Evolutionary conservation across 1,140 invertebrate genomes (phyloP).

Genomic region (Melitaea cinxia): DNA sequence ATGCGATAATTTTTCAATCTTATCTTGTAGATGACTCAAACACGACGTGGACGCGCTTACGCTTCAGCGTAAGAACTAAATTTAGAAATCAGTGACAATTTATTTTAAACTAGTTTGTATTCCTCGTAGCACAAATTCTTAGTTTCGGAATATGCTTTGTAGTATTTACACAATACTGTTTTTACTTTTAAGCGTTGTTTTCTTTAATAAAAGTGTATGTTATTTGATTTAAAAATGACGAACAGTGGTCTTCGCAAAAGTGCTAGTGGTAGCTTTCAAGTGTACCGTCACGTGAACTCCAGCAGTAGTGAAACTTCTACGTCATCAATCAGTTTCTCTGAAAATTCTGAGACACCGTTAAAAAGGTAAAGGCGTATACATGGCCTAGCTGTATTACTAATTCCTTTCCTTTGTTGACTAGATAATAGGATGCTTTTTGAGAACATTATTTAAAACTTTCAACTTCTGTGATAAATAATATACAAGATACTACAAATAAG

Average conservation of each 20-base stretch:
- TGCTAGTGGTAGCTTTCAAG: slow-evolving; percentile 59
- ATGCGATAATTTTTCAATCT: slow-evolving; percentile 37
- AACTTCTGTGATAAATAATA: too few species aligned
- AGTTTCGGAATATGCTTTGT: slow-evolving; percentile 22
- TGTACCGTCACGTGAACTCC: slow-evolving; percentile 50
- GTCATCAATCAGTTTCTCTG: slow-evolving; percentile 55
- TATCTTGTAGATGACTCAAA: slow-evolving; percentile 46
- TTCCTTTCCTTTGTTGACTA: too few species aligned
- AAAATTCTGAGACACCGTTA: slow-evolving; percentile 58
- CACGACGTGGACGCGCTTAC: slow-evolving; percentile 36
- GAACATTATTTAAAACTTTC: too few species aligned
- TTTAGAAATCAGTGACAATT: slow-evolving; percentile 60
- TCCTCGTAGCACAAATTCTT: slow-evolving; percentile 26
- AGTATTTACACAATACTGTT: slow-evolving; percentile 9
- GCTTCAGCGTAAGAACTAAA: slow-evolving; percentile 47
- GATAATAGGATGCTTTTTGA: too few species aligned
- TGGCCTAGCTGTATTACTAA: too few species aligned
- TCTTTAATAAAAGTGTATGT: not conserved
- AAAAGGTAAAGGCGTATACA: slow-evolving; percentile 58
- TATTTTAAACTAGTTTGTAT: slow-evolving; percentile 46
- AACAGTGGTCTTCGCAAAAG: slow-evolving; percentile 52
- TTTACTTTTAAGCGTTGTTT: not conserved
- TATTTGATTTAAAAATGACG: slow-evolving; percentile 34
- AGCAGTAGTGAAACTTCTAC: slow-evolving; percentile 63
- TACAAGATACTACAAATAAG: too few species aligned